Percentiles rank a stretch among this genome's conserved stretches.
Conservation (phyloP, 1,140 invertebrate genomes). For the Orius insidiosus region DNA sequence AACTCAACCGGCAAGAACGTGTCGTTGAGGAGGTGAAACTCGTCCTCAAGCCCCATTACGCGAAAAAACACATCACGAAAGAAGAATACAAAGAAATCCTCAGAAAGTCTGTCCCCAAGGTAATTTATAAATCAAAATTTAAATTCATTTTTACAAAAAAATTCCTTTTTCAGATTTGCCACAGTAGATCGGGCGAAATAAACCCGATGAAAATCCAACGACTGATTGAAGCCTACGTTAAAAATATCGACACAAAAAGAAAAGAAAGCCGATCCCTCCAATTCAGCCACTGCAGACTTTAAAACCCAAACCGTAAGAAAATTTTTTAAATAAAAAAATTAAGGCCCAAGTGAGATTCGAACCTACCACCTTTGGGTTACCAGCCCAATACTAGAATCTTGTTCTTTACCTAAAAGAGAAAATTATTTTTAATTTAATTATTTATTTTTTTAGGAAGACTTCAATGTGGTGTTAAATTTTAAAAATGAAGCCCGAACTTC, state of each 20-base stretch:
- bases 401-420: no score
- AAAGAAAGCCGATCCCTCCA: conserved; percentile 10
- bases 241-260: conserved; percentile 60
- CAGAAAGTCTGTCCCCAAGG: conserved; percentile 91
- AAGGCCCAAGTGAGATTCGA: no score
- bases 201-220: conserved; percentile 88
- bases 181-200: conserved; percentile 88
- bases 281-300: conserved; percentile 1
- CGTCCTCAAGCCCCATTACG: conserved; percentile 88
- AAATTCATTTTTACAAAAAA: conserved; percentile 1
- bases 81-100: conserved; percentile 97
- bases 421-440: no score
- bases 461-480: no score
- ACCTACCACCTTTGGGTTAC: no score
- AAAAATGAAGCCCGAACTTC: no score
- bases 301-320: no score
- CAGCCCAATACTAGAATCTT: no score
- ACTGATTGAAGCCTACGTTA: conserved; percentile 87
- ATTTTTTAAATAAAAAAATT: no score
- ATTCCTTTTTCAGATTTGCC: conserved; percentile 58
- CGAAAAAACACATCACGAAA: conserved; percentile 83
- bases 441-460: no score
- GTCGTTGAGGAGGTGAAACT: conserved; percentile 97
- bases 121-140: no score
- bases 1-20: conserved; percentile 88